A percentile compares a stretch with the other conserved stretches of the same genome.
Evolutionary conservation across 2,888 invertebrate genomes (phyloP).

Genomic region (Therioaphis trifolii): DNA sequence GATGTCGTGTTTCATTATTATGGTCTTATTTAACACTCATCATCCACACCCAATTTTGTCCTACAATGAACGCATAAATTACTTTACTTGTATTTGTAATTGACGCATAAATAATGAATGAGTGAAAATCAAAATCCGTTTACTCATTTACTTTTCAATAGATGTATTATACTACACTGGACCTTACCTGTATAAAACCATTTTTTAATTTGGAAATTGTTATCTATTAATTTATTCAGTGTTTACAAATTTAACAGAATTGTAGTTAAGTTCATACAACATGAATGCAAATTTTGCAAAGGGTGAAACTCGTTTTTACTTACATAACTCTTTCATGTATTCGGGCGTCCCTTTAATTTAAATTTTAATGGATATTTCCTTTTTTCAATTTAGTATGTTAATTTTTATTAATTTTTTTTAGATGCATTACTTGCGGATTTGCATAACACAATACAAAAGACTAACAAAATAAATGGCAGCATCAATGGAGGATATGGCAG

Average conservation of each 20-base stretch:
- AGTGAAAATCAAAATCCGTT: neutral
- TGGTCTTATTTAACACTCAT: neutral
- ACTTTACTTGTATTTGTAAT: too few species aligned
- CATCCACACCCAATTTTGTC: neutral
- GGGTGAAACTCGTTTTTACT: constrained; percentile 47
- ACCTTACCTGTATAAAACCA: neutral
- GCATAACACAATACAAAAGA: constrained; percentile 84
- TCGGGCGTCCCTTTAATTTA: neutral
- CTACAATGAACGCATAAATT: neutral
- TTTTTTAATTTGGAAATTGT: constrained; percentile 24
- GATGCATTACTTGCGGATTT: constrained; percentile 96
- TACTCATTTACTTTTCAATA: constrained; percentile 5
- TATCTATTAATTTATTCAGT: constrained; percentile 25
- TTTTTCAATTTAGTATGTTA: neutral
- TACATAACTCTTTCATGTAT: neutral
- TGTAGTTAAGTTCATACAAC: neutral
- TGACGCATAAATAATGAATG: constrained; percentile 13
- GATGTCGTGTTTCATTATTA: constrained; percentile 1
- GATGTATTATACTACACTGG: neutral
- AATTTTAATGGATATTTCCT: neutral
- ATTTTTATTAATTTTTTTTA: constrained; percentile 73
- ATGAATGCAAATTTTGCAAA: constrained; percentile 16
- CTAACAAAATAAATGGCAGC: constrained; percentile 66
- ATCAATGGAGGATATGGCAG: constrained; percentile 82
- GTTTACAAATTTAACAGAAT: neutral